A percentile compares a stretch with the other conserved stretches of the same genome.
Evolutionary conservation across 2,797 vertebrate genomes (phyloP).

Genomic region (Melanotaenia parkinsoni): DNA sequence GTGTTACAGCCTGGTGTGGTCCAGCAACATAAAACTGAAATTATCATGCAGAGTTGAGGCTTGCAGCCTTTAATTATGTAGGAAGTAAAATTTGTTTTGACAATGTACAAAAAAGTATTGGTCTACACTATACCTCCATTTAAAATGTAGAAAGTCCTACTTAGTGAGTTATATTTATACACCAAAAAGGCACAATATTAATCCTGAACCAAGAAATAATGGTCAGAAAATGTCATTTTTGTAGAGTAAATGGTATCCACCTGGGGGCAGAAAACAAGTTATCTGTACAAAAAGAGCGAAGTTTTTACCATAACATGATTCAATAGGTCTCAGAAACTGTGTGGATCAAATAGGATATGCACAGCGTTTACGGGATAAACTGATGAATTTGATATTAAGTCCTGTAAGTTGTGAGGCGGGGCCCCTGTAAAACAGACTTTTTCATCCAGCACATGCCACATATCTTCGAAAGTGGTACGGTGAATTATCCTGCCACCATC

Average conservation of each 20-base stretch:
- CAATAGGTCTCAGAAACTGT: background rate
- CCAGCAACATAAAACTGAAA: constrained; percentile 30
- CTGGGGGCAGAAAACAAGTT: no score
- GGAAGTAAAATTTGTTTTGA: constrained; percentile 21
- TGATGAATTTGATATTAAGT: background rate
- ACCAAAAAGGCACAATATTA: background rate
- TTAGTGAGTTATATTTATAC: background rate
- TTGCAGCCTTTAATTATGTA: constrained; percentile 36
- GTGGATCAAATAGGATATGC: background rate
- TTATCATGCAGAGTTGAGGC: constrained; percentile 10
- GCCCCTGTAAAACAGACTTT: background rate
- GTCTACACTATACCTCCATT: background rate
- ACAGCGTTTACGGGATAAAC: background rate
- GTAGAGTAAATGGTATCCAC: no score
- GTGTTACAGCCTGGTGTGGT: constrained; percentile 11
- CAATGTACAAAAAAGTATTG: background rate
- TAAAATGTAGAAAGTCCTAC: background rate
- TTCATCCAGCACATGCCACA: background rate
- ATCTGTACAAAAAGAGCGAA: no score
- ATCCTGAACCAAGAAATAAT: no score
- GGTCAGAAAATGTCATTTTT: no score
- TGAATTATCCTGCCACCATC: background rate
- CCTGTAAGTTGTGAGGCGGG: background rate
- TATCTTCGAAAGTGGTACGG: background rate
- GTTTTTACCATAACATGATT: no score